Evolutionary conservation across 2,797 vertebrate genomes (phyloP).

Genomic region (Megaceryle alcyon): DNA sequence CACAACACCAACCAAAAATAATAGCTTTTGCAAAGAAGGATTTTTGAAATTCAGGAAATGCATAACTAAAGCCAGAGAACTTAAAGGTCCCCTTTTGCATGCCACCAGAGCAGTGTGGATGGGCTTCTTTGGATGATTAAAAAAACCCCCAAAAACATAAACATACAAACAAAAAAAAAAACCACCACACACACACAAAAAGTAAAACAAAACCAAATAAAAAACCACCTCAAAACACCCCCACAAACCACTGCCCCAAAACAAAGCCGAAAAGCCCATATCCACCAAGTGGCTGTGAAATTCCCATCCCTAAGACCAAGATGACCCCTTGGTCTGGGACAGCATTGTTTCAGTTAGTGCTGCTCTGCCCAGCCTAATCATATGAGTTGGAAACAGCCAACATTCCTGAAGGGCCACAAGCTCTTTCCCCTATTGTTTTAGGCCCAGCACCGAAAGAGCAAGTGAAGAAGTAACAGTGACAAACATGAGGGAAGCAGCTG

Average conservation of each 20-base stretch:
- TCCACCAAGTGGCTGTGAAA: not conserved
- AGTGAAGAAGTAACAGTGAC: not conserved
- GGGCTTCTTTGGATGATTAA: not conserved
- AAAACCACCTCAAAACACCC: too few relatives aligned
- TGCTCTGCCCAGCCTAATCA: not conserved
- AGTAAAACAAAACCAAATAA: not conserved
- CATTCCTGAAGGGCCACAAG: not conserved
- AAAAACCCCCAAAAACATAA: not conserved
- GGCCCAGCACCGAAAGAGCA: not conserved
- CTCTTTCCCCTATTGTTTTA: slow-evolving; percentile 17
- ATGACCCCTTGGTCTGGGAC: not conserved
- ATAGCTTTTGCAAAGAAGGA: not conserved
- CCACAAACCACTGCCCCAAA: not conserved
- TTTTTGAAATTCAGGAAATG: slow-evolving; percentile 18
- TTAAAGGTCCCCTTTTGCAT: not conserved
- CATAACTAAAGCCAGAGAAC: not conserved
- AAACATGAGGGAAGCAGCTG: not conserved
- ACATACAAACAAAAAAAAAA: not conserved
- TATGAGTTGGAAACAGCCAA: not conserved
- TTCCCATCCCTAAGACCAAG: not conserved
- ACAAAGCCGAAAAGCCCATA: not conserved
- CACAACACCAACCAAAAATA: slow-evolving; percentile 6
- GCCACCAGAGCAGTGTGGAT: not conserved
- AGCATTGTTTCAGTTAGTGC: not conserved
- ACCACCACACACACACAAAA: too few relatives aligned